A percentile compares a stretch with the other conserved stretches of the same genome.
These are phyloP conservation scores for Trisateles emortualis DNA, from an alignment of 2,888 invertebrate species.

Conservation along the genomic window DNA sequence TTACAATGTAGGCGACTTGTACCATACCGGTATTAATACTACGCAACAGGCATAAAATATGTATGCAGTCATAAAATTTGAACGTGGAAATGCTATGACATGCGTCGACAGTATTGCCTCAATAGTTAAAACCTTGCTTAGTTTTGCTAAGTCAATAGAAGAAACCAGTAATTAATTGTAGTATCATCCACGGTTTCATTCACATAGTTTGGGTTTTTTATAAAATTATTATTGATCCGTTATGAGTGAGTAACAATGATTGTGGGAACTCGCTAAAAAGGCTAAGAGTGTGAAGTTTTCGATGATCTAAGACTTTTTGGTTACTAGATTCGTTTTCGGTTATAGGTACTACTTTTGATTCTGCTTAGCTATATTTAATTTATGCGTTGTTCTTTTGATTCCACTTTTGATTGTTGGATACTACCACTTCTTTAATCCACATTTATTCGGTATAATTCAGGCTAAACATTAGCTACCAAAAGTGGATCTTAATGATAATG, in stretches of 20 bases:
- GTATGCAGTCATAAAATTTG: constrained; percentile 18
- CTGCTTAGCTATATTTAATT: too few relatives aligned
- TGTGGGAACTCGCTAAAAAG: constrained; percentile 40
- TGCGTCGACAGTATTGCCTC: constrained; percentile 5
- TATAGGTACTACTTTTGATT: neutral
- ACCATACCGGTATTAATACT: constrained; percentile 10
- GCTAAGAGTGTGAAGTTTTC: constrained; percentile 16
- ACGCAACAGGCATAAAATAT: constrained; percentile 12
- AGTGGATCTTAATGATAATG: too few relatives aligned
- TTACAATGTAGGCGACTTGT: constrained; percentile 32
- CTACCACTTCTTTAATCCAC: too few relatives aligned
- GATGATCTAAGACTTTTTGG: constrained; percentile 17
- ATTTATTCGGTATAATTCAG: too few relatives aligned
- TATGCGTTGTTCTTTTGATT: too few relatives aligned
- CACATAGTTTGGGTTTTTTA: constrained; percentile 41
- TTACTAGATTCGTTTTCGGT: neutral
- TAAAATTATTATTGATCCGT: constrained; percentile 51
- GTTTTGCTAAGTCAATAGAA: constrained; percentile 28
- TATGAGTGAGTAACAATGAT: constrained; percentile 49
- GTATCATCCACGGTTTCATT: constrained; percentile 50
- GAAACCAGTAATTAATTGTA: constrained; percentile 43
- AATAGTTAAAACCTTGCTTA: constrained; percentile 11
- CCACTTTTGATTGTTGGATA: too few relatives aligned
- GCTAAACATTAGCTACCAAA: too few relatives aligned
- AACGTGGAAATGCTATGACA: constrained; percentile 10